Conservation (phyloP, 2,797 vertebrate species). For the Yasuhikotakia modesta region DNA sequence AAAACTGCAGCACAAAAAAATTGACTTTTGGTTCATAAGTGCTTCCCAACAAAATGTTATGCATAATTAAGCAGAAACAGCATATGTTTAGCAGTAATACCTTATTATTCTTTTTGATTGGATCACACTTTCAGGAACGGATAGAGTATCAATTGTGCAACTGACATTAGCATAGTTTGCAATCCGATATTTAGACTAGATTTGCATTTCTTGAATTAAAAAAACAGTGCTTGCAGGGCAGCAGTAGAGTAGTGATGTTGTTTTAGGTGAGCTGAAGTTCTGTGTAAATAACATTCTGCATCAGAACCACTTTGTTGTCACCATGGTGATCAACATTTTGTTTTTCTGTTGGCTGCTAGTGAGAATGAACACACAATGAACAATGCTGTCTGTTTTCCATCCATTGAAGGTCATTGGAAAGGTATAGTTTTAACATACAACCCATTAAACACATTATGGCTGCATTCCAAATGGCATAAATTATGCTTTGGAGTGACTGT, state of each 20-base stretch:
- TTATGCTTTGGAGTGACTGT: too few relatives aligned
- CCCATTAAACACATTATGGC: too few relatives aligned
- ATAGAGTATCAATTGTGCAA: not conserved
- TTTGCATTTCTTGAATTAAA: not conserved
- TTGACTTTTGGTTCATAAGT: not conserved
- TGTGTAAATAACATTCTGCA: not conserved
- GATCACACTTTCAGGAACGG: not conserved
- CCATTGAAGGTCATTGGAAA: too few relatives aligned
- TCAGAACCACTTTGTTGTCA: not conserved
- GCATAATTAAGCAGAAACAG: not conserved
- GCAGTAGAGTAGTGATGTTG: not conserved
- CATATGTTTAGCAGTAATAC: slow-evolving; percentile 9
- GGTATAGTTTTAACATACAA: too few relatives aligned
- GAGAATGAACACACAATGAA: not conserved
- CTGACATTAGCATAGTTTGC: slow-evolving; percentile 24
- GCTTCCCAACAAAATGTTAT: slow-evolving; percentile 1
- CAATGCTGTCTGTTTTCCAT: not conserved
- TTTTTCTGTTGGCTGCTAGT: not conserved
- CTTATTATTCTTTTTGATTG: slow-evolving; percentile 4
- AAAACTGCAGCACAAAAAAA: not conserved
- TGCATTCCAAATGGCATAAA: too few relatives aligned
- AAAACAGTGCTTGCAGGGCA: not conserved
- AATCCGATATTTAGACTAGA: slow-evolving; percentile 21
- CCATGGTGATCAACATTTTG: not conserved
- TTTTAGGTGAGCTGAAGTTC: not conserved